Evolutionary conservation across 2,888 invertebrate genomes (phyloP), one percentile per base, ranked within the genome.

Genomic region (Cephus sareptanus): DNA sequence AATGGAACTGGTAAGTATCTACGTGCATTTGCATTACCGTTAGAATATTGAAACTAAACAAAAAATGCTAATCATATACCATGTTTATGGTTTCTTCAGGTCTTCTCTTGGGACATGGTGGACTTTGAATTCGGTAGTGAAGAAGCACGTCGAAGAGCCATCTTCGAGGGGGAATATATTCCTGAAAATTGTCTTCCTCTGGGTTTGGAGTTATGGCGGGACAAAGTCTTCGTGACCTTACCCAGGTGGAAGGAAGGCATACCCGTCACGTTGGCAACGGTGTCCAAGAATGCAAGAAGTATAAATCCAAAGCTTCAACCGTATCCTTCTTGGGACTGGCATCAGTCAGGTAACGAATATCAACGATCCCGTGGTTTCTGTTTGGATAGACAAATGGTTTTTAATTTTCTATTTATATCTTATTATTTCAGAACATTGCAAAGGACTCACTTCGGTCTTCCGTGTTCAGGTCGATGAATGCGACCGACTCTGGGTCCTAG

Each of bases 181-280:
- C 94, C 95, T 0, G 94, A 94, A 81, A 96, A 96, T 87, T 96
- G 95, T 87, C 91, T 96, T 31, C 96, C 97, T 0, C 90, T 96
- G 75, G 97, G 97, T 0, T 88, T 97, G 33, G 96, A 96, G 87
- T 92, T 95, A 4, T 94, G 94, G 92, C 93, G 93, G 6, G 92
- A 95, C 79, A 93, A 95, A 13, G 92, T 97, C 12, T 97, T 96
- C 91, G 92, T 97, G 3, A 95, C 96, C 2, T 92, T 96, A 76
- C 97, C 97, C 0, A 94, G 95, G 81, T 96, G 96, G 96, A 94
- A 95, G 77, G 92, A 93, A 40, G 96, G 96, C 0, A 94, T 96
- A 0, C 96, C 96, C 0, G 96, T 94, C 0, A 96, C 96, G 0
- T 90, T 97, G 70, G 94, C 95, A 0, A 95, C 95, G 1, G 89